Conservation (phyloP, 1,140 invertebrate species). For the Neodiprion virginianus region DNA sequence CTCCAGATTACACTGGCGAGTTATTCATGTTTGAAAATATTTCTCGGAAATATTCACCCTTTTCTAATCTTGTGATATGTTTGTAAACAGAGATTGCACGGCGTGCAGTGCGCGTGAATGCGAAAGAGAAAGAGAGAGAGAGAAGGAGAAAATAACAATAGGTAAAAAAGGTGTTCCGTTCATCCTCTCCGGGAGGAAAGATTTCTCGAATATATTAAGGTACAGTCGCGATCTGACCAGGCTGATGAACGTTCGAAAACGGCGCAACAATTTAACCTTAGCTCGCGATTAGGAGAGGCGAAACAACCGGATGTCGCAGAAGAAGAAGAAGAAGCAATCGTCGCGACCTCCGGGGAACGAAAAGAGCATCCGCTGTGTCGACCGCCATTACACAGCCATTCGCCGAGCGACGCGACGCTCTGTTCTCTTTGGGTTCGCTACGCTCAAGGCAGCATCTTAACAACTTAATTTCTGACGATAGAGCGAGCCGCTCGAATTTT, state of each 20-base stretch:
- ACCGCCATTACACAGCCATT: slow-evolving; percentile 32
- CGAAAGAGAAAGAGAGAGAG: too few relatives aligned
- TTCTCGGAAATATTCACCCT: neutral
- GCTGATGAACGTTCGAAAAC: too few relatives aligned
- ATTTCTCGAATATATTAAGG: too few relatives aligned
- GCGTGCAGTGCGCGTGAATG: too few relatives aligned
- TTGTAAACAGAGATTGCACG: neutral
- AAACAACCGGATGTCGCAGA: neutral
- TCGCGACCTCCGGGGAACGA: neutral
- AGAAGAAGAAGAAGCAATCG: neutral
- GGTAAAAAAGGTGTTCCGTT: too few relatives aligned
- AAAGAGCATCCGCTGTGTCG: slow-evolving; percentile 8
- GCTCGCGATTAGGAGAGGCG: too few relatives aligned
- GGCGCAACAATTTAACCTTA: too few relatives aligned
- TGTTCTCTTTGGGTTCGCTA: slow-evolving; percentile 33
- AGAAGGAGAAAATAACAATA: too few relatives aligned
- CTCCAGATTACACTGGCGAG: neutral
- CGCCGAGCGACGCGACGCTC: slow-evolving; percentile 15
- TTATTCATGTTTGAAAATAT: neutral
- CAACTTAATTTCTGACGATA: slow-evolving; percentile 43
- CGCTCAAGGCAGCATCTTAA: slow-evolving; percentile 42
- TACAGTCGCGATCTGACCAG: too few relatives aligned
- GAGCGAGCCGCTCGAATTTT: slow-evolving; percentile 22
- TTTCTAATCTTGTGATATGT: neutral
- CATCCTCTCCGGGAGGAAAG: too few relatives aligned